Percentiles rank a stretch among this genome's conserved stretches.
Evolutionary conservation across 1,140 invertebrate species (phyloP).

Genomic region (Aleiodes sp.): DNA sequence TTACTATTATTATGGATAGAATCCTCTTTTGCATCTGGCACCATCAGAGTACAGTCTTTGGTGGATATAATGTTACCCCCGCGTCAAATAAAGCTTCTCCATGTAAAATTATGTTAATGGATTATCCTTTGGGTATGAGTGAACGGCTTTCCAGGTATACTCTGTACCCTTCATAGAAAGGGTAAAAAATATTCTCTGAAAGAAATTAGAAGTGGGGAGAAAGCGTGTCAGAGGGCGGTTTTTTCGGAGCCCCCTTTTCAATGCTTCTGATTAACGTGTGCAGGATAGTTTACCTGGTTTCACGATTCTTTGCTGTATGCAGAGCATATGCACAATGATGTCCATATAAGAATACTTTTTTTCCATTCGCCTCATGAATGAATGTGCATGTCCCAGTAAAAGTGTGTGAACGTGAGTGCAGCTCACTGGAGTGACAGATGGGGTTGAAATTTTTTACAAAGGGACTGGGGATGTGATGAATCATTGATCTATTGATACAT

Average conservation of each 20-base stretch:
- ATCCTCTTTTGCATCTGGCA: slow-evolving; percentile 65
- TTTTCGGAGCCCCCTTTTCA: slow-evolving; percentile 37
- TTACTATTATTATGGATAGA: slow-evolving; percentile 55
- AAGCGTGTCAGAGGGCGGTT: slow-evolving; percentile 14
- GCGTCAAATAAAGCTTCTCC: slow-evolving; percentile 54
- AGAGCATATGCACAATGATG: slow-evolving; percentile 12
- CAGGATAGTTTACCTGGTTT: slow-evolving; percentile 32
- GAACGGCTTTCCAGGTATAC: slow-evolving; percentile 46
- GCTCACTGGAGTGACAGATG: slow-evolving; percentile 61
- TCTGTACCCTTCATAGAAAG: too few species aligned
- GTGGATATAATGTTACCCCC: slow-evolving; percentile 57
- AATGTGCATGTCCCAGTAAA: not conserved
- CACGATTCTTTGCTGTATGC: not conserved
- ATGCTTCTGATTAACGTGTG: slow-evolving; percentile 39
- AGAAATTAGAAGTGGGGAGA: slow-evolving; percentile 16
- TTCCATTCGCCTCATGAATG: not conserved
- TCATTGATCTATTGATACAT: slow-evolving; percentile 59
- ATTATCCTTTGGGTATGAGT: slow-evolving; percentile 59
- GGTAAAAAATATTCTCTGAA: not conserved
- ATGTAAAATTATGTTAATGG: slow-evolving; percentile 69
- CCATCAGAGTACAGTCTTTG: slow-evolving; percentile 17
- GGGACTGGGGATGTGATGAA: slow-evolving; percentile 66
- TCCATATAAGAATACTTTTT: not conserved
- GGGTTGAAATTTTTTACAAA: slow-evolving; percentile 65
- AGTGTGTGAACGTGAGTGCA: not conserved